Base-by-base conservation (phyloP, 2,888 invertebrate genomes). In the Hermaeophaga mercurialis region DNA sequence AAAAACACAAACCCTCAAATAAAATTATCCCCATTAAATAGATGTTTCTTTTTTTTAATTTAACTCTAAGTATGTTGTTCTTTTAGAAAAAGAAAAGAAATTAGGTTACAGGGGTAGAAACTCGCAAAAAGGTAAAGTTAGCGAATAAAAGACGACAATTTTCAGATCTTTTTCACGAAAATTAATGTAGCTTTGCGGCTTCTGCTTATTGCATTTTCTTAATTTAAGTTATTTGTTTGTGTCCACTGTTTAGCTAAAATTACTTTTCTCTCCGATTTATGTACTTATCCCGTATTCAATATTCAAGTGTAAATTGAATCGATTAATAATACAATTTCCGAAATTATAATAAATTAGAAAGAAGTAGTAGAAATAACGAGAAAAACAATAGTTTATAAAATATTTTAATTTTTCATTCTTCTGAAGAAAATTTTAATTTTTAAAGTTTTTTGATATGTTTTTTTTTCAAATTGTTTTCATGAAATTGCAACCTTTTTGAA, bases 121-220 rank as follows among this genome's bases (percentile, higher is more conserved):
- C 24, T 33, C 15, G 17, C 18, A 50, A 50, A 50, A 52, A 50
- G 39, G 38, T 49, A 26, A 44, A 52, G 43, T 26, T 34, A 24
- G 34, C 31, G 50, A 50, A 50, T 41, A 52, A 52, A 52, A 43
- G 43, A 52, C 41, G 41, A 50, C 43, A 43, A 52, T 52, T 52
- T 43, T 43, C 31, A 31, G 43, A 52, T 52, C 50, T 22, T 43
- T 43, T 43, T 43, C 22, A 43, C 6, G 33, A 49, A 33, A 43
- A 50, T 43, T 43, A 52, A 52, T 52, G 52, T 52, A 43, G 43
- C 52, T 52, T 52, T 52, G 43, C 43, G 34, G 52, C 33, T 52
- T 34, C 34, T 9, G 22, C 22, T 52, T 52, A 52, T 52, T 52
- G 34, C 52, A 34, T 43, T 52, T 52, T 43, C 43, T 52, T 43